Percentiles rank a stretch among this genome's conserved stretches.
Conservation (phyloP, 2,113 vertebrate genomes). For the Ranitomeya imitator region DNA sequence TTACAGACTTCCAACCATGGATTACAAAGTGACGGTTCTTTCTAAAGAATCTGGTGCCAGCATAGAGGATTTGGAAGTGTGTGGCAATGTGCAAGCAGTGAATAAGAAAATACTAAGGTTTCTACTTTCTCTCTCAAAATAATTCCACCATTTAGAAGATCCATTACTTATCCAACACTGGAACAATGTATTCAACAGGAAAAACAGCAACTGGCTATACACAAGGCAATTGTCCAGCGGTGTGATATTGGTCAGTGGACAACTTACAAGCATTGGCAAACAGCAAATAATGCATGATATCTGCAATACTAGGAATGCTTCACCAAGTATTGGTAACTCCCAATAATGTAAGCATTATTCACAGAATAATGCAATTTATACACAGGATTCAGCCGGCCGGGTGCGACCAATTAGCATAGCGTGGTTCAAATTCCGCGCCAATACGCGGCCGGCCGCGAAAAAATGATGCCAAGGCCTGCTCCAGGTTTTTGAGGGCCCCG, state of each 20-base stretch:
- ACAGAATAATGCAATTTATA: too few relatives aligned
- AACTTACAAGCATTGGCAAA: not conserved
- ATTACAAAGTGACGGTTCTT: slow-evolving; percentile 36
- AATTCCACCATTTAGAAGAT: not conserved
- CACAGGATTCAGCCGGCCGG: too few relatives aligned
- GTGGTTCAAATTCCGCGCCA: too few relatives aligned
- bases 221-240: not conserved
- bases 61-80: slow-evolving; percentile 41
- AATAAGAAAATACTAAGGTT: not conserved
- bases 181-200: not conserved
- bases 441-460: too few relatives aligned
- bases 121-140: not conserved
- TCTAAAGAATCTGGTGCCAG: slow-evolving; percentile 34
- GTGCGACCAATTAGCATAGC: too few relatives aligned
- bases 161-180: not conserved
- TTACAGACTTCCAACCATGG: slow-evolving; percentile 24
- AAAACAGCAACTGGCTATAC: not conserved
- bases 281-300: too few relatives aligned
- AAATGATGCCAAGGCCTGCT: too few relatives aligned
- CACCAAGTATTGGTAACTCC: too few relatives aligned
- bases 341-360: too few relatives aligned
- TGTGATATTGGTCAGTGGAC: not conserved
- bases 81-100: slow-evolving; percentile 34
- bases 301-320: too few relatives aligned
- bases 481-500: too few relatives aligned